phyloP scores from a whole-genome alignment of 53 echinoderm and acorn worm species.

The Mesocentrotus franciscanus region DNA sequence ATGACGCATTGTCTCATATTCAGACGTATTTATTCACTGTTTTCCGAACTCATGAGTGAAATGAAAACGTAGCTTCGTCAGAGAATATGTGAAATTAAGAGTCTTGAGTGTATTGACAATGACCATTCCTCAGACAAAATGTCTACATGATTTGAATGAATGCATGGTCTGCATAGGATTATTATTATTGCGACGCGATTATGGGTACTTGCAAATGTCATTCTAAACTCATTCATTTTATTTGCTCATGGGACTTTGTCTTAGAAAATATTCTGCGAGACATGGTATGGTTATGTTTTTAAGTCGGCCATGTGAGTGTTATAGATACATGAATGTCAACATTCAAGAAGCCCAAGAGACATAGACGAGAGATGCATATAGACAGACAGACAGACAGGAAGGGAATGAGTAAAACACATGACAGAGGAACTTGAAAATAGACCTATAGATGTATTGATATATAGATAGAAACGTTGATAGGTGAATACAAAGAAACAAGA shows the following conservation, averaged over 20 bases:
- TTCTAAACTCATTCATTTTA: not conserved
- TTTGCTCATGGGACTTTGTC: not conserved
- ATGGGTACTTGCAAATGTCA: not conserved
- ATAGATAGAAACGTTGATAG: no score
- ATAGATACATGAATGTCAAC: not conserved
- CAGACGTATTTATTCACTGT: no score
- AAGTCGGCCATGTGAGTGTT: not conserved
- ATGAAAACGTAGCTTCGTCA: not conserved
- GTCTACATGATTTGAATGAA: not conserved
- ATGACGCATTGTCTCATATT: no score
- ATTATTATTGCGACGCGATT: not conserved
- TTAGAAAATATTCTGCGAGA: not conserved
- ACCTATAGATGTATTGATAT: no score
- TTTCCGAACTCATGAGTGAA: not conserved
- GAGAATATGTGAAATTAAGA: not conserved
- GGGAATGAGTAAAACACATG: no score
- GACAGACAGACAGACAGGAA: no score
- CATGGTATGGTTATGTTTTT: not conserved
- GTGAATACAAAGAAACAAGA: not conserved
- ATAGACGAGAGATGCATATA: no score
- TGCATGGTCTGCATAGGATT: not conserved
- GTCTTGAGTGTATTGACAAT: not conserved
- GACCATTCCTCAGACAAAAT: not conserved
- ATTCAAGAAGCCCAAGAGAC: no score
- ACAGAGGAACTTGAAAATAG: no score